These are phyloP conservation scores for Cynodonichthys magdalenae DNA, from an alignment of 2,797 vertebrate genomes.

Conservation along the genomic window DNA sequence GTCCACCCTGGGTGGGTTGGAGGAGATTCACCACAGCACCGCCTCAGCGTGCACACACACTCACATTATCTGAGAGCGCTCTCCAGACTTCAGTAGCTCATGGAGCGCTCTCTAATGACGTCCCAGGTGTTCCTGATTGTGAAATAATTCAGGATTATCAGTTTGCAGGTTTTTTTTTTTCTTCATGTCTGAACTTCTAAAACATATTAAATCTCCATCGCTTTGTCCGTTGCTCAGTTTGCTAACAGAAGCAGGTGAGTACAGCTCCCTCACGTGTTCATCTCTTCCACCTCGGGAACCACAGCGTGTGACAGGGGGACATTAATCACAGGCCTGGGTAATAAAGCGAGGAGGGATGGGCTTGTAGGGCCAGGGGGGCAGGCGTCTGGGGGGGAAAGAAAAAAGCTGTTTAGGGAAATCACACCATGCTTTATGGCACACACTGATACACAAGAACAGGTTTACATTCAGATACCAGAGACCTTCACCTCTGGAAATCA, in stretches of 20 bases:
- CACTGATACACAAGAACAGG: slow-evolving; percentile 58
- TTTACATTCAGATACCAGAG: slow-evolving; percentile 45
- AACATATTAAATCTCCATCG: not conserved
- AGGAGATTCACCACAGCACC: slow-evolving; percentile 48
- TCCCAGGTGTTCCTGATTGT: slow-evolving; percentile 30
- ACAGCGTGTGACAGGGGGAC: slow-evolving; percentile 69
- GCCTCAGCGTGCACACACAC: slow-evolving; percentile 23
- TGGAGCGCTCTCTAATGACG: slow-evolving; percentile 31
- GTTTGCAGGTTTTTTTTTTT: slow-evolving; percentile 25
- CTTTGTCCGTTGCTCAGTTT: slow-evolving; percentile 31
- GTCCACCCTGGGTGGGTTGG: slow-evolving; percentile 57
- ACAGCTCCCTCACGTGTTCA: slow-evolving; percentile 28
- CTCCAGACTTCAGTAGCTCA: slow-evolving; percentile 18
- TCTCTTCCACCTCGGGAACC: slow-evolving; percentile 41
- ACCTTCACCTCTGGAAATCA: slow-evolving; percentile 32
- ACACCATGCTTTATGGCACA: slow-evolving; percentile 71
- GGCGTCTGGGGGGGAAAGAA: slow-evolving; percentile 61
- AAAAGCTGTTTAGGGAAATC: slow-evolving; percentile 79
- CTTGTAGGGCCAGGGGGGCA: slow-evolving; percentile 66
- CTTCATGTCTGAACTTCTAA: slow-evolving; percentile 27
- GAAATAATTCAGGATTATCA: slow-evolving; percentile 24
- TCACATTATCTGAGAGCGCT: slow-evolving; percentile 25
- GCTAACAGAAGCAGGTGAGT: slow-evolving; percentile 22
- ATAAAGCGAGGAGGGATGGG: slow-evolving; percentile 75
- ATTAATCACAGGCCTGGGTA: slow-evolving; percentile 80